Evolutionary conservation across 2,888 invertebrate species (phyloP).

Genomic region (Drosophila nr. perissopoda): DNA sequence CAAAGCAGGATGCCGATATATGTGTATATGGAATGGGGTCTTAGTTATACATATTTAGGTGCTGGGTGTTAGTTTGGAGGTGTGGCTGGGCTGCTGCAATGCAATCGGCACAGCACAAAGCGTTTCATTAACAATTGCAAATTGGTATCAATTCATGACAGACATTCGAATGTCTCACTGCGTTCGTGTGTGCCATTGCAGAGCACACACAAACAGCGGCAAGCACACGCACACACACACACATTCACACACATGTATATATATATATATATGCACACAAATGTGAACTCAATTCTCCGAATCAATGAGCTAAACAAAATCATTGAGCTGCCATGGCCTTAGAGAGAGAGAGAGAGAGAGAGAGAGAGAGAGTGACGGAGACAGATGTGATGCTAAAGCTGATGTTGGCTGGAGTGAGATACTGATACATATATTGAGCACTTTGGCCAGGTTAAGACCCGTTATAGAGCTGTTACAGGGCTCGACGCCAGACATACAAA

Average conservation of each 20-base stretch:
- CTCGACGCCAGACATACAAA: constrained; percentile 44
- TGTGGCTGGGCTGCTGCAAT: constrained; percentile 39
- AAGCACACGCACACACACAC: constrained; percentile 12
- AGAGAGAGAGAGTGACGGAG: neutral
- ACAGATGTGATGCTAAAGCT: constrained; percentile 2
- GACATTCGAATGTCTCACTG: constrained; percentile 61
- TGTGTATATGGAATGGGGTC: neutral
- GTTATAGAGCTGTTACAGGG: constrained; percentile 18
- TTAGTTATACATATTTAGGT: constrained; percentile 30
- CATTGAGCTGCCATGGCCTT: constrained; percentile 78
- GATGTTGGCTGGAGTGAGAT: constrained; percentile 36
- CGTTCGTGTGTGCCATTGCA: constrained; percentile 35
- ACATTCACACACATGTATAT: neutral
- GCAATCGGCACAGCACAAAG: constrained; percentile 78
- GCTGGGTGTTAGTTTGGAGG: constrained; percentile 18
- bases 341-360: neutral
- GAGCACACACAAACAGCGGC: constrained; percentile 11
- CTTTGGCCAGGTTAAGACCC: constrained; percentile 26
- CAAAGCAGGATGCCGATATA: constrained; percentile 6
- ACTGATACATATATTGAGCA: constrained; percentile 33
- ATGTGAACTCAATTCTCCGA: constrained; percentile 79
- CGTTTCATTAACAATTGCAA: constrained; percentile 82
- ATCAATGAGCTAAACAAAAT: constrained; percentile 82
- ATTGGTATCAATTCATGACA: constrained; percentile 80
- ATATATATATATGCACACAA: neutral